Base-by-base conservation (phyloP, 2,113 vertebrate species). In the Meleagris gallopavo region DNA sequence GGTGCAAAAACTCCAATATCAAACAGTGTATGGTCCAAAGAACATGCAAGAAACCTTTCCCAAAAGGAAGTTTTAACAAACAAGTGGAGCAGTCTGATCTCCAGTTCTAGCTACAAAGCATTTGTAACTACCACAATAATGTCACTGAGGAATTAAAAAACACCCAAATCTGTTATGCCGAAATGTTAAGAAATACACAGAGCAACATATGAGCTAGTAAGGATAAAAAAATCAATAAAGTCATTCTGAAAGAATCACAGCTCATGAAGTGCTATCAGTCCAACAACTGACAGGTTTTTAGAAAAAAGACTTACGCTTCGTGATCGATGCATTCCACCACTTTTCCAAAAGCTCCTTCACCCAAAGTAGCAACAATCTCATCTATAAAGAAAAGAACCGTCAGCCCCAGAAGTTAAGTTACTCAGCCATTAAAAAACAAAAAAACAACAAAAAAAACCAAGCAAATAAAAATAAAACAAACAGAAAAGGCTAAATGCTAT, bases 311-410 rank as follows among this genome's bases (percentile, higher is more conserved):
- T 98, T 95, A 98, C 96, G 7, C 70, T 96, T 96, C 92, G 83
- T 93, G 98, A 98, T 99, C 98, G 45, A 98, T 98, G 96, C 99
- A 99, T 90, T 99, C 98, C n/a, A 98, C 98, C 1, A 99, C 98
- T 97, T 98, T 99, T 74, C 98, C 98, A 98, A 99, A 99, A 95
- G 98, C 98, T 91, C 99, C 99, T 98, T 99, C 98, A 93, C 98
- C 99, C 95, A 99, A 97, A 96, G 97, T 98, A 96, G 97, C 97
- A 97, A 99, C 94, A 97, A 99, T 98, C 97, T 99, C 99, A 98
- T 99, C 99, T 99, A 98, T 94, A 98, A 97, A 80, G 60, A 67
- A 95, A 97, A 97, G 72, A 98, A 92, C 97, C 79, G 45, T 97
- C 72, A 94, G 81, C 95, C 61, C 92, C 48, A 88, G 14, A 91